Evolutionary conservation across 2,888 invertebrate genomes (phyloP), one percentile per base, ranked within the genome.

Genomic region (Ophion obscuratus): DNA sequence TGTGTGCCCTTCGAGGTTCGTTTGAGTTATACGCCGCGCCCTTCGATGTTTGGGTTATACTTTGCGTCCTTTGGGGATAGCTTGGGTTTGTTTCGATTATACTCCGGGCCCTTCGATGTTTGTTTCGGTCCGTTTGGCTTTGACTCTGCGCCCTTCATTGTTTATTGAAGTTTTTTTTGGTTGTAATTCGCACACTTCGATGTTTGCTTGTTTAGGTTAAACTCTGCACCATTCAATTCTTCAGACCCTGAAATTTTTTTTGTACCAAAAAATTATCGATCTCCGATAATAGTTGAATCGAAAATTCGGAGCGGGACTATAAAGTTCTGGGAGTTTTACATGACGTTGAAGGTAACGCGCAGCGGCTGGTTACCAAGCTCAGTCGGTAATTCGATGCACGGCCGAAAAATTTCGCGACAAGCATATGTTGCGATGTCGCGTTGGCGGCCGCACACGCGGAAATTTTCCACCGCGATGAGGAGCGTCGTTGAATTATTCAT

Each of bases 401-500:
- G 27, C n/a, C n/a, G 17, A 57, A 7, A 36, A 36, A 20, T 24
- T 11, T 20, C 6, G 44, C 47, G 70, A 20, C 44, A 9, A 20
- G 67, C 36, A 74, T 40, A 6, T 36, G 24, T 11, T 57, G 53
- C 36, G 59, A 61, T 24, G 10, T 59, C 44, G 61, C n/a, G 44
- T 14, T 61, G 31, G 40, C 20, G 59, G 61, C 24, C 40, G 20
- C 11, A 9, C 61, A 14, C 44, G 47, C 27, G 47, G 47, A 47
- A 70, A 47, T 70, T 70, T 70, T 70, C 70, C 70, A 70, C n/a
- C 68, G 59, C 53, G 3, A 53, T 17, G 53, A 36, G 59, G 27
- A 14, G 61, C 36, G 59, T 61, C 74, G 57, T 64, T 6, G 64
- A 75, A 75, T 75, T 44, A 57, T 77, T 67, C 67, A 31, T 57